Base-by-base conservation (phyloP, 2,888 invertebrate species). In the Entomobrya multifasciata region DNA sequence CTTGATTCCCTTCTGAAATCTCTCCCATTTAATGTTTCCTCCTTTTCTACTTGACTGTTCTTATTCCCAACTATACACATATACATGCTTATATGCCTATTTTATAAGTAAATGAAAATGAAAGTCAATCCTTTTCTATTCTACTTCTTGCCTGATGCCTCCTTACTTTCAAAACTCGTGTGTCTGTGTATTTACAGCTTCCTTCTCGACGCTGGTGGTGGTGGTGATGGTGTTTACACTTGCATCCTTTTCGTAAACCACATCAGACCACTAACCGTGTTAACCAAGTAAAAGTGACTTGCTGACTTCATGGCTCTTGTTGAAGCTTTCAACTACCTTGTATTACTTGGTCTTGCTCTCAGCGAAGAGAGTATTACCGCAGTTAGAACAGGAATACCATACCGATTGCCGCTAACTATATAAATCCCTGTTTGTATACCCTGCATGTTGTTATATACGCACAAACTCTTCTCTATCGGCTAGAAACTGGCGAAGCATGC, bases 211-310 rank as follows among this genome's bases (percentile, higher is more conserved):
- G 41, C 17, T 36, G 41, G 25, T 44, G 44, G 8, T 60, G 47
- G 27, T 81, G 81, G 55, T 55, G 60, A 25, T 41, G 44, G 27
- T 81, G 82, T 82, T 82, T 82, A 74, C 82, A 82, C 82, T 82
- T 82, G 82, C 82, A 82, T 74, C 82, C 57, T 41, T 74, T 72
- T 74, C 55, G 74, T 74, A 74, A 74, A 55, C 81, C 70, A 81
- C 52, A 80, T 62, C 70, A 81, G 62, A 62, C 74, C 82, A 62
- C 82, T 82, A 82, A 82, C 82, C 60, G 74, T 82, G 82, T 82
- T 82, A 74, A 49, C 47, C 41, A 82, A 82, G 82, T 55, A 81
- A 36, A 81, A 72, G 72, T 74, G 81, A 81, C 52, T 72, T 8
- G 36, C 72, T 60, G 62, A 74, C 82, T 82, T 82, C 74, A 74